Evolutionary conservation across 2,888 invertebrate genomes (phyloP), one percentile per base, ranked within the genome.

Genomic region (Acleris emargana): DNA sequence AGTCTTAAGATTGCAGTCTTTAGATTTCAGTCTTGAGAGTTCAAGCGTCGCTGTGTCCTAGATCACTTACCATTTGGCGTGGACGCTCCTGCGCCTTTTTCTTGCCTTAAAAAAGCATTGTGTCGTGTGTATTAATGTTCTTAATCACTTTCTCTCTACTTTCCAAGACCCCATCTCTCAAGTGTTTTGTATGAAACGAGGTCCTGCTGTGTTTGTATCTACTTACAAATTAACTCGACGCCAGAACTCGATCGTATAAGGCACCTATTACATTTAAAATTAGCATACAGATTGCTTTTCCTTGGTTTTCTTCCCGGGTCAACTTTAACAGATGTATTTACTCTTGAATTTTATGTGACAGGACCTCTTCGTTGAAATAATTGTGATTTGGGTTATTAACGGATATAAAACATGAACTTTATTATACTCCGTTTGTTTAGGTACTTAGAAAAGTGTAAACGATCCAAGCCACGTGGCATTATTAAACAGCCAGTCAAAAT

Each of bases 281-380:
- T 86, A 76, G 80, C 84, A 84, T 86, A 81, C 80, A 86, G 82
- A 86, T 84, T 78, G 82, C 76, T 71, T 72, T 59, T 58, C 55
- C 64, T 58, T 17, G 63, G 51, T 52, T 69, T 67, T 61, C 58
- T 47, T 58, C 20, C 49, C 47, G 20, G 58, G 45, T 45, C 60
- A 38, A 66, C 57, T 66, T 61, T 42, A 66, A 22, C 16, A 55
- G 66, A 61, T 66, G 51, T 57, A 66, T 52, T 38, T 66, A 38
- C 55, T 60, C n/a, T 25, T 18, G 18, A 50, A 60, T 54, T 63
- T 58, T 58, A 47, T 52, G 45, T 45, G n/a, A 20, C n/a, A 0
- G 53, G 16, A 9, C 11, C 16, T 17, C 25, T 17, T 59, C 17
- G 3, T 59, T 42, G 7, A 18, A 20, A 58, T 50, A 13, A 20